phyloP scores from a whole-genome alignment of 1,140 invertebrate species.

The Drosophila arizonae region DNA sequence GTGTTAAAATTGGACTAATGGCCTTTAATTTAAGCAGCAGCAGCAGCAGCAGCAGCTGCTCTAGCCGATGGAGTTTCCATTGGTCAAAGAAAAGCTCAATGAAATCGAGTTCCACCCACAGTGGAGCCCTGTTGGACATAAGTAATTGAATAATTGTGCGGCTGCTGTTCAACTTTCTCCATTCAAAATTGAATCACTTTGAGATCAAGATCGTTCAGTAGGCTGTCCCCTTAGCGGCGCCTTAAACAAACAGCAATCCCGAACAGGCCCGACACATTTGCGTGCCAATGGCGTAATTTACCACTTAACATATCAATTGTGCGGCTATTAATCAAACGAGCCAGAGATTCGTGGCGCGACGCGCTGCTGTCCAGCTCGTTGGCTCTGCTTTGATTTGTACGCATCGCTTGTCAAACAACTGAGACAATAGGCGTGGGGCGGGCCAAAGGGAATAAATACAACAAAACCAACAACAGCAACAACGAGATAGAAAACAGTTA shows the following conservation, averaged over 20 bases:
- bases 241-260: conserved; percentile 77
- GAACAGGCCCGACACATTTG: conserved; percentile 65
- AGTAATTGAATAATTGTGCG: conserved; percentile 70
- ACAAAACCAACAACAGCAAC: neutral
- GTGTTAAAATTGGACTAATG: conserved; percentile 75
- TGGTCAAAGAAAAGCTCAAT: conserved; percentile 11
- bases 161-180: conserved; percentile 50
- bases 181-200: conserved; percentile 79
- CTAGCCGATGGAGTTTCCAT: conserved; percentile 10
- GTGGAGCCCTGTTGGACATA: conserved; percentile 2
- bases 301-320: conserved; percentile 81
- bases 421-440: conserved; percentile 56
- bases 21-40: conserved; percentile 62
- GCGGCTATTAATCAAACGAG: conserved; percentile 79
- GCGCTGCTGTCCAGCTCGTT: conserved; percentile 45
- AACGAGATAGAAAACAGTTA: conserved; percentile 1
- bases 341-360: conserved; percentile 26
- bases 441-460: neutral
- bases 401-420: conserved; percentile 79
- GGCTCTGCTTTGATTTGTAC: conserved; percentile 77
- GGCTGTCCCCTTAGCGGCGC: conserved; percentile 58
- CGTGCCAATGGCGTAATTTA: conserved; percentile 80
- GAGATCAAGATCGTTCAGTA: conserved; percentile 39
- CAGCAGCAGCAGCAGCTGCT: conserved; percentile 24
- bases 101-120: neutral